Percentiles rank a stretch among this genome's conserved stretches.
phyloP scores from a whole-genome alignment of 2,113 vertebrate genomes.

The Microcebus jonahi region DNA sequence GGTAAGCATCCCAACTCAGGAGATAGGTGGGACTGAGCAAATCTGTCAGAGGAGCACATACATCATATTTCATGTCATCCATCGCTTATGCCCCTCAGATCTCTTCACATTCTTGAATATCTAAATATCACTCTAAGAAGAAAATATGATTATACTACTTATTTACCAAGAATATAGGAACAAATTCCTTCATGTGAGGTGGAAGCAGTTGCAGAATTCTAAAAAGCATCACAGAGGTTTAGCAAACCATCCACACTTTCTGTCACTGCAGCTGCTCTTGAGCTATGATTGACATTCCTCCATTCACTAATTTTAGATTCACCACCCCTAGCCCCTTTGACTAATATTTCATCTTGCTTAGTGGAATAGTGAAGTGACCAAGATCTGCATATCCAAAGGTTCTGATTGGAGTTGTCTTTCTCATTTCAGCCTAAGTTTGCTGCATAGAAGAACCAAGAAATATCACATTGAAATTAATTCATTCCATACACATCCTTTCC shows the following conservation, averaged over 20 bases:
- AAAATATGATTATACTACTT: background rate
- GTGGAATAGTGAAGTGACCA: background rate
- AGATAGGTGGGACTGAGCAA: background rate
- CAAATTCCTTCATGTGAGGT: background rate
- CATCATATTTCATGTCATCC: background rate
- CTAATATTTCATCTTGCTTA: background rate
- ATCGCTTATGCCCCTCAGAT: background rate
- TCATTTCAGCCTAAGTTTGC: background rate
- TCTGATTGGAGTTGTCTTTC: background rate
- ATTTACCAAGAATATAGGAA: background rate
- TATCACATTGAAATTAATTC: background rate
- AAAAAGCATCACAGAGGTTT: background rate
- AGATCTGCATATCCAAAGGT: background rate
- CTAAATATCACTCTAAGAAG: background rate
- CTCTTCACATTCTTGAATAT: background rate
- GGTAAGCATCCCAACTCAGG: background rate
- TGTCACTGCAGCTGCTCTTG: background rate
- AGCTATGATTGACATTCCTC: background rate
- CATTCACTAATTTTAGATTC: background rate
- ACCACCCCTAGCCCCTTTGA: background rate
- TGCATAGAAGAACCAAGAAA: background rate
- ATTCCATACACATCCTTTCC: background rate
- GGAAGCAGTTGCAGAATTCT: background rate
- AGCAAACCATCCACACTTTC: background rate
- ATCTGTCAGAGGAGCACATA: background rate